Conservation (phyloP, 2,113 vertebrate genomes). For the Perca schrenkii region DNA sequence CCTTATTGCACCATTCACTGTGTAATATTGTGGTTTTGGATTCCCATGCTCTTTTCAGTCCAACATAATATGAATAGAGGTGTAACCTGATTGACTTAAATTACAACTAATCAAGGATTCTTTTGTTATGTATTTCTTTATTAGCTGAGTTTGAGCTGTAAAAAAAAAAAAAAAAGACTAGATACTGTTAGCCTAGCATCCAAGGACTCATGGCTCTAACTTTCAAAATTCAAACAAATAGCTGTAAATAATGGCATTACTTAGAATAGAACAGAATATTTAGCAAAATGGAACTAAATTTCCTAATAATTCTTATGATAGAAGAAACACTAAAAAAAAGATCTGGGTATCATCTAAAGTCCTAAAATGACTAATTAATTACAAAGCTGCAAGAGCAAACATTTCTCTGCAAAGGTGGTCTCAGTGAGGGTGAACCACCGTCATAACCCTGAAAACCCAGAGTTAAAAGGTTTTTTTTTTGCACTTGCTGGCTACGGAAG, state of each 20-base stretch:
- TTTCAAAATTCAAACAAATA: not conserved
- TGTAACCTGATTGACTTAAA: not conserved
- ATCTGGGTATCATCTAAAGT: too few relatives aligned
- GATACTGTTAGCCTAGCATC: not conserved
- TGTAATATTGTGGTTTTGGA: not conserved
- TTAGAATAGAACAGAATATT: not conserved
- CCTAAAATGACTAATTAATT: too few relatives aligned
- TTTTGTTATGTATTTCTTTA: not conserved
- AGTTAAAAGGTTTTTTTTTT: too few relatives aligned
- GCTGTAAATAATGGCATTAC: not conserved
- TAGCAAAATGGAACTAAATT: not conserved
- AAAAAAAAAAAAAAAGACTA: not conserved
- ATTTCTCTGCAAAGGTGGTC: too few relatives aligned
- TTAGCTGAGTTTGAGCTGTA: not conserved
- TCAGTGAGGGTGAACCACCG: too few relatives aligned
- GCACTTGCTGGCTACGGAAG: too few relatives aligned
- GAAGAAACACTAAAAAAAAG: too few relatives aligned
- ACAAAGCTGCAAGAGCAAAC: too few relatives aligned
- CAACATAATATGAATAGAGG: not conserved
- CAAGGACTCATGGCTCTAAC: not conserved
- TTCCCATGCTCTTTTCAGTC: not conserved
- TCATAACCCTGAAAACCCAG: too few relatives aligned
- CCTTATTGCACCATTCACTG: not conserved
- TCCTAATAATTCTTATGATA: too few relatives aligned
- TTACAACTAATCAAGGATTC: not conserved